These are phyloP conservation scores for Melanotaenia pygmaea DNA, from an alignment of 2,797 vertebrate genomes.

Conservation along the genomic window DNA sequence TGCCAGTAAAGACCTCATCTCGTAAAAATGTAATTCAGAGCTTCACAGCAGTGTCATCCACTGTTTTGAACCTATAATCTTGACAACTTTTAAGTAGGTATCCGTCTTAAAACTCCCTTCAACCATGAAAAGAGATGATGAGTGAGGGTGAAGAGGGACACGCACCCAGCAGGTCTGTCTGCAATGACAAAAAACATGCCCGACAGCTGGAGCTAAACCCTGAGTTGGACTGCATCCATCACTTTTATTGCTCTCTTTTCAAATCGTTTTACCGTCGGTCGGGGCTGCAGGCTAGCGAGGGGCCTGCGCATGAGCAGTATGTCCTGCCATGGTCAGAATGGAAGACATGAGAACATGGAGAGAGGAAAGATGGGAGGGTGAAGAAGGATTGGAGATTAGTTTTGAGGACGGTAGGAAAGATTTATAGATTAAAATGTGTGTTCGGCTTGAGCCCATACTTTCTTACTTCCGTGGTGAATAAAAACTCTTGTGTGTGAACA, in stretches of 20 bases:
- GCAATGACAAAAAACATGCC: slow-evolving; percentile 80
- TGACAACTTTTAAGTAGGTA: slow-evolving; percentile 58
- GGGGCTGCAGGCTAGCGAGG: slow-evolving; percentile 53
- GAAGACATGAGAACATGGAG: slow-evolving; percentile 43
- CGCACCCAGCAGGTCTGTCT: slow-evolving; percentile 62
- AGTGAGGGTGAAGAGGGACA: slow-evolving; percentile 53
- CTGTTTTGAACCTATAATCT: slow-evolving; percentile 50
- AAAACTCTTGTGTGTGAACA: slow-evolving; percentile 73
- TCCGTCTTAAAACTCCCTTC: slow-evolving; percentile 54
- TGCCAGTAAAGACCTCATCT: slow-evolving; percentile 64
- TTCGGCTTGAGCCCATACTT: slow-evolving; percentile 61
- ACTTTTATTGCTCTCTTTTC: slow-evolving; percentile 79
- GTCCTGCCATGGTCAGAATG: slow-evolving; percentile 33
- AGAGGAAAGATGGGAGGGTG: slow-evolving; percentile 25
- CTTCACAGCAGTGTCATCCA: slow-evolving; percentile 40
- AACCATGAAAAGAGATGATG: slow-evolving; percentile 33
- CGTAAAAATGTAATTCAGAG: slow-evolving; percentile 62
- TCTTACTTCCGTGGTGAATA: slow-evolving; percentile 68
- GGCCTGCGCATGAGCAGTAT: slow-evolving; percentile 41
- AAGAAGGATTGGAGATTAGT: slow-evolving; percentile 56
- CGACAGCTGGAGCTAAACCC: slow-evolving; percentile 80
- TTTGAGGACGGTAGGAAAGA: slow-evolving; percentile 63
- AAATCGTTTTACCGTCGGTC: slow-evolving; percentile 72
- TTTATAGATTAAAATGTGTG: slow-evolving; percentile 77
- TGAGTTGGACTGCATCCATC: slow-evolving; percentile 79